phyloP scores from a whole-genome alignment of 2,888 invertebrate genomes.

The Cheilosia pagana region DNA sequence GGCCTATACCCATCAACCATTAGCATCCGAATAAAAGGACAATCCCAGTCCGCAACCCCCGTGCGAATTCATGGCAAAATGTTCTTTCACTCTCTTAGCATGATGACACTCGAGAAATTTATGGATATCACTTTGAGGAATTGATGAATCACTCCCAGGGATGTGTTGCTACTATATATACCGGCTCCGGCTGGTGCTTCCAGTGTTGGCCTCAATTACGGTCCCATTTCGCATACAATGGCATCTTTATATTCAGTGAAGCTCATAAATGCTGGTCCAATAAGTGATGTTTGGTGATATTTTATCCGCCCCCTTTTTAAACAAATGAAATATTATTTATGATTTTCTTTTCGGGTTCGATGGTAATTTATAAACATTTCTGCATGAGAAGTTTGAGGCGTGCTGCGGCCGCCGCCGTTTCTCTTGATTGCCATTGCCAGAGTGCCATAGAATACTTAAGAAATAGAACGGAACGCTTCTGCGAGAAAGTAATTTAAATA shows the following conservation, averaged over 20 bases:
- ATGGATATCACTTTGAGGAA: conserved; percentile 70
- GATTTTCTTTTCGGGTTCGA: conserved; percentile 63
- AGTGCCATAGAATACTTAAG: background rate
- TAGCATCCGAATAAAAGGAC: conserved; percentile 62
- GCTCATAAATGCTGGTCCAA: conserved; percentile 56
- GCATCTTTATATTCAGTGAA: conserved; percentile 40
- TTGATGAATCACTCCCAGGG: conserved; percentile 68
- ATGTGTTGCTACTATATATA: conserved; percentile 25
- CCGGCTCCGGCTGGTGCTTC: background rate
- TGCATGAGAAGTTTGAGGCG: conserved; percentile 18
- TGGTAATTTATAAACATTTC: conserved; percentile 70
- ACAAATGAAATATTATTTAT: conserved; percentile 72
- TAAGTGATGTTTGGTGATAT: conserved; percentile 48
- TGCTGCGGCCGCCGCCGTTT: conserved; percentile 41
- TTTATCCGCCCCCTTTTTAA: conserved; percentile 46
- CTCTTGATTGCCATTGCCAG: conserved; percentile 50
- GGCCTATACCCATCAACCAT: conserved; percentile 53
- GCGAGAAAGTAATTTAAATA: conserved; percentile 35
- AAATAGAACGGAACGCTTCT: conserved; percentile 26
- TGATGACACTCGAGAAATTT: conserved; percentile 72
- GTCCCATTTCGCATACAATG: conserved; percentile 57
- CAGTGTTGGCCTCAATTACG: conserved; percentile 63
- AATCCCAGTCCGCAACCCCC: conserved; percentile 21
- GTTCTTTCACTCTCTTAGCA: conserved; percentile 50
- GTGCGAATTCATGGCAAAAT: conserved; percentile 36